Base-by-base conservation (phyloP, 2,888 invertebrate species). In the Limnephilus lunatus region DNA sequence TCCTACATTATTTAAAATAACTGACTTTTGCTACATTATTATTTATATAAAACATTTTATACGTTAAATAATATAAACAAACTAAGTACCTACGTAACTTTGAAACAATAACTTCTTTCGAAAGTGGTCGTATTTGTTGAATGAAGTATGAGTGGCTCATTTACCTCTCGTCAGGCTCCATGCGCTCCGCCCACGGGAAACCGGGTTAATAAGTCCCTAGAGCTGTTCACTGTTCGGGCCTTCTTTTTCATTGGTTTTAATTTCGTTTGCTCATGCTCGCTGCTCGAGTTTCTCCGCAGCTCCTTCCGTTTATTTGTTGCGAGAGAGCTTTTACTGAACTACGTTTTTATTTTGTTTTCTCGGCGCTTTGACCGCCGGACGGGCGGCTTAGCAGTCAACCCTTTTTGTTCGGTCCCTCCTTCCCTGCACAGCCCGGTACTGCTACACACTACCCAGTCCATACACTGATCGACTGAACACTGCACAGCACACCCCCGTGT, bases 201-300 rank as follows among this genome's bases (percentile, higher is more conserved):
- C 48, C 91, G 86, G 85, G 91, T 91, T 91, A 85, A 91, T 91
- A 31, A 85, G 32, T 85, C 85, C 85, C 91, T 39, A 32, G 91
- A 68, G 68, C 25, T 68, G 68, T 68, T 25, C 68, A 25, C 9
- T n/a, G 68, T 68, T 68, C 68, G 25, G 48, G 91, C n/a, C 14
- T 86, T 35, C 35, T 83, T 83, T 83, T 83, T 83, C 25, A 83
- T 35, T 32, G 35, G 35, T 31, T 83, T 83, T 83, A 83, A 35
- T 83, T 35, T 39, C 25, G 83, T 83, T 19, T 25, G 68, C 9
- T 68, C 68, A 25, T 68, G 68, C n/a, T 68, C 68, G 25, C 68
- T 68, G 68, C 25, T 68, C 68, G 25, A 7, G 9, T 68, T 68
- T 68, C 68, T 68, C 68, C 68, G 68, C n/a, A 68, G 68, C 68